Base-by-base conservation (phyloP, 2,888 invertebrate species). In the Euproctis similis region DNA sequence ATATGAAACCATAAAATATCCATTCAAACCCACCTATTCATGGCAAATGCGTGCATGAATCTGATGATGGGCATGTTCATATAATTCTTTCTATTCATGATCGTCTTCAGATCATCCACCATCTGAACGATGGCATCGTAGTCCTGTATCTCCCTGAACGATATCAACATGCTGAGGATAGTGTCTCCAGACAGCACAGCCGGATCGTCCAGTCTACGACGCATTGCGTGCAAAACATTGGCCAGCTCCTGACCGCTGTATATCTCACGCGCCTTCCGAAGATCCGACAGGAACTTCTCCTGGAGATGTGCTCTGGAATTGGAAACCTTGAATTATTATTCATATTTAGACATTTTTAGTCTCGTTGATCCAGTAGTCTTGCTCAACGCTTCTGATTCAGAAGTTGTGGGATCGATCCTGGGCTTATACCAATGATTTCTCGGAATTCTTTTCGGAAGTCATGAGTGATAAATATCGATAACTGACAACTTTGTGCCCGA, bases 41-140 rank as follows among this genome's bases (percentile, higher is more conserved):
- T 86, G 13, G 99, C 99, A 75, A 99, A 99, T 1, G 98, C 98
- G 74, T 97, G 98, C 51, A 96, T 87, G 71, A 94, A 95, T 69
- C 93, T 90, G 59, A 99, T 96, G 42, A 95, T 93, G 8, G 94
- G 92, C 36, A 96, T 95, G 59, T 94, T 93, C 14, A 95, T 90
- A 66, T 94, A 94, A 67, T 94, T 94, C 61, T 92, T 92, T 39
- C 94, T 90, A 53, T 93, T 94, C 46, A 96, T 96, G 39, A 98
- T 90, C 2, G 94, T 92, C 63, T 92, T 91, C 40, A 99, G 77
- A 66, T 98, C 98, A 61, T 97, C 96, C 0, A 98, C 96, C 22
- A 99, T 87, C 53, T 95, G 94, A 10, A 99, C 98, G 92, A 99
- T 99, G 0, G 96, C 94, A 73, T 98, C 96, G 61, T 98, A 98